Evolutionary conservation across 2,888 invertebrate species (phyloP).

Genomic region (Sympetrum striolatum): DNA sequence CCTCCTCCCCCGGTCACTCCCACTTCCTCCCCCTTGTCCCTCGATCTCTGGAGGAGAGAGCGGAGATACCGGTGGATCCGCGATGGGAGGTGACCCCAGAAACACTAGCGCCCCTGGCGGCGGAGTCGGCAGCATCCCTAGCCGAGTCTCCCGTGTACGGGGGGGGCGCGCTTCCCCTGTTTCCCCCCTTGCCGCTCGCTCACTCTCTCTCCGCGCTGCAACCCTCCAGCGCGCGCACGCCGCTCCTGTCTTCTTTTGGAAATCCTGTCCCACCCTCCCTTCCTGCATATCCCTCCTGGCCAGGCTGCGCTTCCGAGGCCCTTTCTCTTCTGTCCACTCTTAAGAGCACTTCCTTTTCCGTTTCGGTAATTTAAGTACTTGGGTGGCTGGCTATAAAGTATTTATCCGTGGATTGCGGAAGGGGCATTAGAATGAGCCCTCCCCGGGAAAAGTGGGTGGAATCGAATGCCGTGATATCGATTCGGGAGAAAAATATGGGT

Average conservation of each 20-base stretch:
- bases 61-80: constrained; percentile 15
- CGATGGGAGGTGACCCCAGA: constrained; percentile 43
- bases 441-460: too few relatives aligned
- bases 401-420: too few relatives aligned
- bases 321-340: too few relatives aligned
- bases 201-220: not conserved
- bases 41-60: not conserved
- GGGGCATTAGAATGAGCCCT: too few relatives aligned
- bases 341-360: too few relatives aligned
- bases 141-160: not conserved
- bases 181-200: not conserved
- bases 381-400: too few relatives aligned
- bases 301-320: not conserved
- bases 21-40: not conserved
- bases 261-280: not conserved
- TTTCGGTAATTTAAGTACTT: too few relatives aligned
- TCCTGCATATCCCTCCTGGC: not conserved
- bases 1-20: not conserved
- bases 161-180: not conserved
- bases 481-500: too few relatives aligned
- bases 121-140: constrained; percentile 39
- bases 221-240: constrained; percentile 18
- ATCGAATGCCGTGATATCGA: too few relatives aligned
- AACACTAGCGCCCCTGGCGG: constrained; percentile 43
- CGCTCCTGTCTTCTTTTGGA: not conserved